Conservation (phyloP, 2,888 invertebrate genomes). For the Yponomeuta evonymella region DNA sequence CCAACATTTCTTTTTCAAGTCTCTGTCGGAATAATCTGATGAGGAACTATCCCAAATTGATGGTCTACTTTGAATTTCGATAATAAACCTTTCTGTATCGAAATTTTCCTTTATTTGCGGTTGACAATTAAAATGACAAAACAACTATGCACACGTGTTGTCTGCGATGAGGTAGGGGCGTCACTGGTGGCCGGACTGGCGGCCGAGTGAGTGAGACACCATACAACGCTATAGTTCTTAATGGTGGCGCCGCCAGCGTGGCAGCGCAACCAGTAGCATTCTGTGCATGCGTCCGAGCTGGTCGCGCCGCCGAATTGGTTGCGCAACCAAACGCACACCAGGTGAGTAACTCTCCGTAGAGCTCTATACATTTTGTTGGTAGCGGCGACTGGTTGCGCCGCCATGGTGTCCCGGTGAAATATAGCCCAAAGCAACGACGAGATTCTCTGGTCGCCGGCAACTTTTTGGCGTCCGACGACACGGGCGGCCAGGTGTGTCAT, state of each 20-base stretch:
- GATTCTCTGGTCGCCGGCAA: too few relatives aligned
- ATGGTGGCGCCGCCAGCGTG: constrained; percentile 13
- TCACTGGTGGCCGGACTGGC: constrained; percentile 18
- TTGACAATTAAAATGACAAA: constrained; percentile 20
- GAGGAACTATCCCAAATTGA: constrained; percentile 23
- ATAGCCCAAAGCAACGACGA: too few relatives aligned
- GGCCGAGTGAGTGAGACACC: constrained; percentile 19
- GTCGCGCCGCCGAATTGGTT: constrained; percentile 2
- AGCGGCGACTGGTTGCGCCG: not conserved
- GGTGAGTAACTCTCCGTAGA: constrained; percentile 16
- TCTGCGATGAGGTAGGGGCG: constrained; percentile 19
- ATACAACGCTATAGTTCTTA: constrained; percentile 12
- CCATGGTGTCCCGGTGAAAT: not conserved
- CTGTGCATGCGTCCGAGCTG: constrained; percentile 10
- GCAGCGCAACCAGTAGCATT: constrained; percentile 11
- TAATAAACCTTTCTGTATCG: constrained; percentile 26
- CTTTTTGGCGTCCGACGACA: too few relatives aligned
- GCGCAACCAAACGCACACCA: constrained; percentile 16
- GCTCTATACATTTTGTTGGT: constrained; percentile 15
- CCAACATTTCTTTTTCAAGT: constrained; percentile 23
- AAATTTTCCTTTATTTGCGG: constrained; percentile 22
- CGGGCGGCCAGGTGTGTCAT: too few relatives aligned
- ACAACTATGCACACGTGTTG: constrained; percentile 2
- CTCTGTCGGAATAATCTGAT: constrained; percentile 21
- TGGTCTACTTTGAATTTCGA: constrained; percentile 25